phyloP scores from a whole-genome alignment of 2,888 invertebrate species.

The Rhamnusium bicolor region DNA sequence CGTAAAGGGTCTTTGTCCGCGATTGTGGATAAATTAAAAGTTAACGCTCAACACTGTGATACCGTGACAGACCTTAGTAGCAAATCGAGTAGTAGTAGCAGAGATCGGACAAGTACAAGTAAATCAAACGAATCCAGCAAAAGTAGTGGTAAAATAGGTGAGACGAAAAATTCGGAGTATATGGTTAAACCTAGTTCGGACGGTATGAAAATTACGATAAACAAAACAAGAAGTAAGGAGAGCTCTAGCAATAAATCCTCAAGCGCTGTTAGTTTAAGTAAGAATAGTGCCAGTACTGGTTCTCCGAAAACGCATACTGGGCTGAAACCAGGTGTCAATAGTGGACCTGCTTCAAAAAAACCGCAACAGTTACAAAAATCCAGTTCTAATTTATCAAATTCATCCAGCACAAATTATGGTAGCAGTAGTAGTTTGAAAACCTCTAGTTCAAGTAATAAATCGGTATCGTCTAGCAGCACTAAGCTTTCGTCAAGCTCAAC shows the following conservation, averaged over 20 bases:
- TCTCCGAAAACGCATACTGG: constrained; percentile 88
- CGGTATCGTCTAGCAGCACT: constrained; percentile 40
- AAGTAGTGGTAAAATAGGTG: constrained; percentile 68
- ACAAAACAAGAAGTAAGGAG: constrained; percentile 87
- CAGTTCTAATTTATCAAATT: constrained; percentile 37
- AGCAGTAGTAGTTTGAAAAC: constrained; percentile 42
- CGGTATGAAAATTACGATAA: constrained; percentile 93
- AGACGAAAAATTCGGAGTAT: constrained; percentile 84
- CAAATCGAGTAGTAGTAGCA: constrained; percentile 61
- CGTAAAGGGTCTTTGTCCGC: constrained; percentile 86
- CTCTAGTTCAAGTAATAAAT: constrained; percentile 50
- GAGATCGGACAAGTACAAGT: constrained; percentile 61
- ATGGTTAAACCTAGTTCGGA: constrained; percentile 92
- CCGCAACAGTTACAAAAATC: constrained; percentile 74
- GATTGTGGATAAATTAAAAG: constrained; percentile 88
- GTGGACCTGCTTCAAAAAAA: constrained; percentile 90
- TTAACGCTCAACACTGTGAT: constrained; percentile 81
- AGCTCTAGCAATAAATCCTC: constrained; percentile 38
- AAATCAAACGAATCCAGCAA: constrained; percentile 62
- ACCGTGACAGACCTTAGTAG: constrained; percentile 73
- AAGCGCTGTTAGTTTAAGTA: constrained; percentile 44
- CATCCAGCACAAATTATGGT: constrained; percentile 64
- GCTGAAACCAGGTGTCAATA: constrained; percentile 86
- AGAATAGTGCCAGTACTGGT: constrained; percentile 71
- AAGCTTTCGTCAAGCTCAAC: constrained; percentile 41